Base-by-base conservation (phyloP, 1,140 invertebrate species). In the Dendrolimus punctatus region DNA sequence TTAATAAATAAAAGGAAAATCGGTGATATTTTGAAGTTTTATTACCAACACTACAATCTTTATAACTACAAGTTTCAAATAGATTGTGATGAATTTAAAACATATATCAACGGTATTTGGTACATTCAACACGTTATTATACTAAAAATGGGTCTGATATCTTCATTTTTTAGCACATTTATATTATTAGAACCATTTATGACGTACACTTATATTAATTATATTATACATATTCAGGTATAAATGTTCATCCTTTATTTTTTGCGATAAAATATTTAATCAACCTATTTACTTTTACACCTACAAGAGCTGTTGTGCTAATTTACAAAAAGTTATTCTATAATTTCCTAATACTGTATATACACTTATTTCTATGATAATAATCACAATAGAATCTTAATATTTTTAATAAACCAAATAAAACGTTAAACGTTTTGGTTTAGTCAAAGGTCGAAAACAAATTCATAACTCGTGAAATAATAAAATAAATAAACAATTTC, bases 21-120 rank as follows among this genome's bases (percentile, higher is more conserved):
- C n/a, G 1, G n/a, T 9, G n/a, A 7, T 8, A 37, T 10, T 47
- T 47, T 37, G 68, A 68, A 58, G 7, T 72, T 80, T 79, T 83
- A 80, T 83, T 80, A 77, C 57, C 58, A 77, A 79, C 60, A 68
- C 80, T 83, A 83, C 76, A 70, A 59, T 66, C 60, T 66, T 73
- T 68, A 68, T 66, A 63, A 57, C 64, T 23, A 23, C 23, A 23
- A 71, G 41, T 58, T 62, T 58, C 49, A 64, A 71, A 68, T 56
- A 48, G 52, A 58, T 71, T 68, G 47, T 40, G 46, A 57, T 67
- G 61, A 60, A 66, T 71, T 65, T 60, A 70, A 68, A 74, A 71
- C 66, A 63, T 49, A 73, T 65, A 64, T 68, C 53, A 69, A 74
- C 55, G 53, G 45, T 64, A 62, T 45, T 75, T 71, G 65, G 70